Conservation (phyloP, 2,888 invertebrate species). For the Dione vanillae region DNA sequence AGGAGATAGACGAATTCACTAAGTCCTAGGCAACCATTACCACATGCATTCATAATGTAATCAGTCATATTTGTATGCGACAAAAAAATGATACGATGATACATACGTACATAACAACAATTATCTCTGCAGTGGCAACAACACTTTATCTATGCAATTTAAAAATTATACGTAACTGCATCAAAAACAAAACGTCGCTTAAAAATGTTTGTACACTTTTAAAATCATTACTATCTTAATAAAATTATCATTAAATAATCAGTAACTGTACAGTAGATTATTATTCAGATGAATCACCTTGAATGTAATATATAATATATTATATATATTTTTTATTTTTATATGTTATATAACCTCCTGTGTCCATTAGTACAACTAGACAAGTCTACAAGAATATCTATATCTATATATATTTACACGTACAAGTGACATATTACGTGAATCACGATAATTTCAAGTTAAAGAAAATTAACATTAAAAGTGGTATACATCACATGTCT, state of each 20-base stretch:
- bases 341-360: not conserved
- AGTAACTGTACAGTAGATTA: not conserved
- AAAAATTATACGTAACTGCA: slow-evolving; percentile 28
- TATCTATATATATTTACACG: not conserved
- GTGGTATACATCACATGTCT: slow-evolving; percentile 30
- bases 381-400: not conserved
- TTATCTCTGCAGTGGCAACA: slow-evolving; percentile 35
- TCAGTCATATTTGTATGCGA: not conserved
- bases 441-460: slow-evolving; percentile 36
- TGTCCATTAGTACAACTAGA: not conserved
- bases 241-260: not conserved
- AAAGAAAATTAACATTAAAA: slow-evolving; percentile 33
- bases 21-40: too few species aligned
- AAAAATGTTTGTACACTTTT: not conserved
- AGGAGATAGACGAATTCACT: too few species aligned
- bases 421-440: not conserved
- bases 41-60: not conserved
- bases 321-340: not conserved
- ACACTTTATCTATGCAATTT: slow-evolving; percentile 38
- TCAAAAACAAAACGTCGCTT: not conserved
- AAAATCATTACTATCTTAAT: not conserved
- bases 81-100: slow-evolving; percentile 18
- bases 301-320: too few species aligned
- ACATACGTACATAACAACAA: slow-evolving; percentile 2
- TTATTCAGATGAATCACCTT: slow-evolving; percentile 9